phyloP scores from a whole-genome alignment of 2,113 vertebrate species.

The Notarius lentiginosus region DNA sequence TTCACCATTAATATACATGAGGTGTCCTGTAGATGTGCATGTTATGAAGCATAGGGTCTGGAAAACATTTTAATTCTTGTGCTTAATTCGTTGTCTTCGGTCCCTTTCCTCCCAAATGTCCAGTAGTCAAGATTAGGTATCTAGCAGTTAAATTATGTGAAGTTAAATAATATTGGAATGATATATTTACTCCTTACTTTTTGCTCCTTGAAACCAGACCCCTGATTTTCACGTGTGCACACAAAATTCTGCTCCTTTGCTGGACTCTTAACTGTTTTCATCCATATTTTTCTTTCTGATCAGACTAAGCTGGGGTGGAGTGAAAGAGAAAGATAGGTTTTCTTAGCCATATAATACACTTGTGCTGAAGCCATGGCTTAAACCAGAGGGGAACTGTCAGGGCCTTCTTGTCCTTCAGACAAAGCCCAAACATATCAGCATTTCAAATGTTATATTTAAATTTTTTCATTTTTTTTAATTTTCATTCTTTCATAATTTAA shows the following conservation, averaged over 20 bases:
- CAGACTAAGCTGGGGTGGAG: not conserved
- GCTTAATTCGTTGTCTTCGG: too few relatives aligned
- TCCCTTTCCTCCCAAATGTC: not conserved
- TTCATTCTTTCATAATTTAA: too few relatives aligned
- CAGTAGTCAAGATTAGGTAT: not conserved
- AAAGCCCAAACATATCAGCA: too few relatives aligned
- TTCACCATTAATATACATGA: slow-evolving; percentile 9
- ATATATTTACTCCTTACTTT: not conserved
- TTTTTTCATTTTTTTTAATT: too few relatives aligned
- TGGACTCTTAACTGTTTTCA: not conserved
- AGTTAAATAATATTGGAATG: not conserved
- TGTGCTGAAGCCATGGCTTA: not conserved
- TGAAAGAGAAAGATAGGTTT: not conserved
- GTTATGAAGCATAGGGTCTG: not conserved
- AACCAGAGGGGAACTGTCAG: not conserved
- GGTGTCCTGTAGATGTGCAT: not conserved
- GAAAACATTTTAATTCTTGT: not conserved
- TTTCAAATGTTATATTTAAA: too few relatives aligned
- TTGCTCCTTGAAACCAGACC: not conserved
- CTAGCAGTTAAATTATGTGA: not conserved
- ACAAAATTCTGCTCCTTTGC: not conserved
- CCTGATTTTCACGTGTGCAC: not conserved
- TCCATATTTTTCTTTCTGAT: not conserved
- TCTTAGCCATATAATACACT: not conserved
- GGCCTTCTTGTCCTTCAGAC: too few relatives aligned